Conservation (phyloP, 2,113 vertebrate genomes). For the Paratilapia polleni region DNA sequence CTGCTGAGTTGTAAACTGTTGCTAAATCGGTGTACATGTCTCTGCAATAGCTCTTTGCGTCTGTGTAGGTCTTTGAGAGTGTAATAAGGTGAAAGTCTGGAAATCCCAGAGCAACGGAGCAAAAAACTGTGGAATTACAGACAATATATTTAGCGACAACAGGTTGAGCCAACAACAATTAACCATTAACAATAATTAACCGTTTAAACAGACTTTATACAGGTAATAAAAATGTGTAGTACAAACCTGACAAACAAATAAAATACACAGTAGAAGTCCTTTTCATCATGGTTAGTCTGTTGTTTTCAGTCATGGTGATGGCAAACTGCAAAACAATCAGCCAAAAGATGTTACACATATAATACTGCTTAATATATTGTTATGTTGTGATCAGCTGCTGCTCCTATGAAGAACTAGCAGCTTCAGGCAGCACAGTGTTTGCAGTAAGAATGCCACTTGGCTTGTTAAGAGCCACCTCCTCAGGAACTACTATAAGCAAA, state of each 20-base stretch:
- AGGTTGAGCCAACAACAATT: neutral
- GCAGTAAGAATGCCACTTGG: slow-evolving; percentile 56
- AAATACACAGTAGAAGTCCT: slow-evolving; percentile 34
- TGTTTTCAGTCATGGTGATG: slow-evolving; percentile 11
- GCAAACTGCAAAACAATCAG: neutral
- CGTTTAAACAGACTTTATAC: neutral
- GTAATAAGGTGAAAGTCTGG: slow-evolving; percentile 57
- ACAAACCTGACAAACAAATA: slow-evolving; percentile 69
- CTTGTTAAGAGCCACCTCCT: slow-evolving; percentile 39
- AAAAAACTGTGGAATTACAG: slow-evolving; percentile 48
- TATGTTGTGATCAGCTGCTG: neutral
- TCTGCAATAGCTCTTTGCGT: slow-evolving; percentile 69
- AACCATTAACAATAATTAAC: neutral
- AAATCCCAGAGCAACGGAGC: slow-evolving; percentile 26
- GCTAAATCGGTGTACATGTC: slow-evolving; percentile 65
- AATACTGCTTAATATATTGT: neutral
- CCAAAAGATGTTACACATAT: neutral
- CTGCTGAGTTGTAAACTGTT: slow-evolving; percentile 55
- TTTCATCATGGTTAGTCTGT: slow-evolving; percentile 3
- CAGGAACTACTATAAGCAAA: neutral
- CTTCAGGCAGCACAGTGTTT: neutral
- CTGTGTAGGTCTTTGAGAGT: slow-evolving; percentile 13
- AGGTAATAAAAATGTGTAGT: neutral
- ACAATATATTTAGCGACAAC: neutral
- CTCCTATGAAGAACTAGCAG: neutral